Conservation (phyloP, 2,797 vertebrate genomes). For the Micromesistius poutassou region DNA sequence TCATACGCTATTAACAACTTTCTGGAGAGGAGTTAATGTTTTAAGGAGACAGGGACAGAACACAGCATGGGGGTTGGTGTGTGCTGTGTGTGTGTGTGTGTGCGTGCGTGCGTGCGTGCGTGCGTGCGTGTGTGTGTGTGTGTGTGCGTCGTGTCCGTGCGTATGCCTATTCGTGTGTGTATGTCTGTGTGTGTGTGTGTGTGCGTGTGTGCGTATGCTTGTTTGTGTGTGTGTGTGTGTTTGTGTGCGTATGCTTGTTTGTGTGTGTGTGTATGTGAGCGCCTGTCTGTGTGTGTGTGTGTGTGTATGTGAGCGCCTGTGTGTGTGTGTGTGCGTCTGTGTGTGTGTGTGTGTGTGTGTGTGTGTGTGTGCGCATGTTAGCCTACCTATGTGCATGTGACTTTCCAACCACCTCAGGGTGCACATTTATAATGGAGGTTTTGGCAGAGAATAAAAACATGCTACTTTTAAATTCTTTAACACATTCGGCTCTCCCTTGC, state of each 20-base stretch:
- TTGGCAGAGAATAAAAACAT: not conserved
- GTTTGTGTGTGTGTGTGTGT: not conserved
- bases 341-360: not conserved
- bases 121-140: too few relatives aligned
- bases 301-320: too few relatives aligned
- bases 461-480: not conserved
- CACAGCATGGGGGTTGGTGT: not conserved
- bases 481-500: too few relatives aligned
- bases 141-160: too few relatives aligned
- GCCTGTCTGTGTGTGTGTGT: too few relatives aligned
- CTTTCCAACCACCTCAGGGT: not conserved
- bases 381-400: constrained; percentile 5
- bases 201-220: not conserved
- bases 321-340: not conserved
- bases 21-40: too few relatives aligned
- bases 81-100: not conserved
- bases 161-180: too few relatives aligned
- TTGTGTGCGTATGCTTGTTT: too few relatives aligned
- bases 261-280: too few relatives aligned
- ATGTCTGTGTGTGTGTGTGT: not conserved
- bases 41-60: too few relatives aligned
- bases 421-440: not conserved
- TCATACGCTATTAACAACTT: not conserved
- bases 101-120: not conserved
- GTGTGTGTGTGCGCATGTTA: not conserved